A percentile compares a stretch with the other conserved stretches of the same genome.
These are phyloP conservation scores for Drosophila sturtevanti DNA, from an alignment of 1,140 invertebrate genomes.

Conservation along the genomic window DNA sequence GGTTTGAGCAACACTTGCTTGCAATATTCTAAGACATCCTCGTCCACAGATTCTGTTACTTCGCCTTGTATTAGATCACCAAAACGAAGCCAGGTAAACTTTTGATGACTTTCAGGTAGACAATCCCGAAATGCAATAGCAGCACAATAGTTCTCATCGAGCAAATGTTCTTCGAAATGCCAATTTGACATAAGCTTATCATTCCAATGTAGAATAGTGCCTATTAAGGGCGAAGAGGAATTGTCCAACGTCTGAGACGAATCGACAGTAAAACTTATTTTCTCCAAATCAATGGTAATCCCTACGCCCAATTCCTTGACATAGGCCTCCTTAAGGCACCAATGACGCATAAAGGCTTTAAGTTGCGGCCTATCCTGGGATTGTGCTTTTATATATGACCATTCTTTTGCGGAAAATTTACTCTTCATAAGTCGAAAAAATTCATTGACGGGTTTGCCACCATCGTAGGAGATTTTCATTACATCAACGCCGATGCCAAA, in stretches of 20 bases:
- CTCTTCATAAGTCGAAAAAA: constrained; percentile 94
- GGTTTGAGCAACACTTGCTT: constrained; percentile 62
- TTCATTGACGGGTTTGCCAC: constrained; percentile 87
- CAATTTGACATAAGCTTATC: constrained; percentile 86
- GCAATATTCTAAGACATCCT: constrained; percentile 85
- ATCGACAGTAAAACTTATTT: constrained; percentile 88
- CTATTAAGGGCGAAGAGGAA: constrained; percentile 84
- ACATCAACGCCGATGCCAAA: constrained; percentile 88
- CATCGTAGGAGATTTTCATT: constrained; percentile 88
- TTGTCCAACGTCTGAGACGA: constrained; percentile 82
- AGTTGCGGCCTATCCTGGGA: constrained; percentile 85
- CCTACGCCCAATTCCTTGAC: constrained; percentile 95
- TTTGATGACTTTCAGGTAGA: constrained; percentile 39
- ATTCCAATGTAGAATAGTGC: constrained; percentile 88
- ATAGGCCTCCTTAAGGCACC: constrained; percentile 98
- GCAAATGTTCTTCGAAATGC: constrained; percentile 93
- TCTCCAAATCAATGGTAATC: constrained; percentile 89
- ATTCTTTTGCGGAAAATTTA: constrained; percentile 92
- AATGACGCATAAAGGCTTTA: constrained; percentile 92
- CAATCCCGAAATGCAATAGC: constrained; percentile 87
- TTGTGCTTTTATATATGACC: constrained; percentile 88
- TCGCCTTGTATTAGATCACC: constrained; percentile 84
- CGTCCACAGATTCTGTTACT: constrained; percentile 63
- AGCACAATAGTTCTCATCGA: constrained; percentile 92
- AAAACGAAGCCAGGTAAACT: constrained; percentile 84